Percentiles rank a stretch among this genome's conserved stretches.
Evolutionary conservation across 2,113 vertebrate genomes (phyloP).

Genomic region (Cryptomyrus ogoouensis): DNA sequence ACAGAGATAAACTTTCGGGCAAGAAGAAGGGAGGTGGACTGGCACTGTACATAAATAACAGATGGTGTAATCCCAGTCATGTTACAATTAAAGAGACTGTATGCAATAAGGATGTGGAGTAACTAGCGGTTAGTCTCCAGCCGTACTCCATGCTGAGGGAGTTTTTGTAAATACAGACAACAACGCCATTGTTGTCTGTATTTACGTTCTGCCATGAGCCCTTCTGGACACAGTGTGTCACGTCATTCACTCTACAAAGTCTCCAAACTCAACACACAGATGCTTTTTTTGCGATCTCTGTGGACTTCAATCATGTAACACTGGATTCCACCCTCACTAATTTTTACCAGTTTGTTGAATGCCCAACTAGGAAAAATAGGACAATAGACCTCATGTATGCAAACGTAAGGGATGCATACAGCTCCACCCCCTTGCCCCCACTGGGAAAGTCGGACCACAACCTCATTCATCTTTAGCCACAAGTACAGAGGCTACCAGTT

Average conservation of each 20-base stretch:
- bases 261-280: slow-evolving; percentile 1
- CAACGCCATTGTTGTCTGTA: background rate
- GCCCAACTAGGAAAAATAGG: no score
- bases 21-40: background rate
- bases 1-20: background rate
- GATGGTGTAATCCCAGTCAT: background rate
- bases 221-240: background rate
- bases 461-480: no score
- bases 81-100: background rate
- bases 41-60: background rate
- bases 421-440: no score
- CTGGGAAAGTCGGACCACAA: no score
- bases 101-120: no score
- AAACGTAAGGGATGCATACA: no score
- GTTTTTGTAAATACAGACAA: no score
- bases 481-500: no score
- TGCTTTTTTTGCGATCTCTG: background rate
- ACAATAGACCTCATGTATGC: no score
- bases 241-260: background rate
- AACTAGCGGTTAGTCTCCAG: no score
- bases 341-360: background rate
- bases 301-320: no score
- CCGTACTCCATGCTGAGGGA: background rate
- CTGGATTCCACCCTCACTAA: no score
- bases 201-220: background rate